Evolutionary conservation across 2,113 vertebrate species (phyloP).

Genomic region (Sisor rabdophorus): DNA sequence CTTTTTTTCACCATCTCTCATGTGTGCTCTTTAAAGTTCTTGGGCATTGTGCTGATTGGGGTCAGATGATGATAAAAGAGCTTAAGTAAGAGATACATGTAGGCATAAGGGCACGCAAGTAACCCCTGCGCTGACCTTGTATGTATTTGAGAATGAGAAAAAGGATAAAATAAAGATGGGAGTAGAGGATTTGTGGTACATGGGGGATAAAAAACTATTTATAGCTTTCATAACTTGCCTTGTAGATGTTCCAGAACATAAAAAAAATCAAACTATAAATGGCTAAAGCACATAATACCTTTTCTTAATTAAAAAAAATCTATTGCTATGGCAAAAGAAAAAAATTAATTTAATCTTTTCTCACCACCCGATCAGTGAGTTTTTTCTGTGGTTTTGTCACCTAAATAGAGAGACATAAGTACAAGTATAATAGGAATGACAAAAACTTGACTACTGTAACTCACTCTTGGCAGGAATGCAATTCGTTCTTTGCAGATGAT

Average conservation of each 20-base stretch:
- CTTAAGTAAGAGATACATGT: constrained; percentile 34
- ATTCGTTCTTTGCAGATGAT: too few relatives aligned
- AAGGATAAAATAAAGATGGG: constrained; percentile 6
- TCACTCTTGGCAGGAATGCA: too few relatives aligned
- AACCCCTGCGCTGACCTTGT: neutral
- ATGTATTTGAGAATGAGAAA: neutral
- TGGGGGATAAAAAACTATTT: neutral
- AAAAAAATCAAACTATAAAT: too few relatives aligned
- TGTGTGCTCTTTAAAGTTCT: neutral
- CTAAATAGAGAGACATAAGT: too few relatives aligned
- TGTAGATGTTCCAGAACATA: neutral
- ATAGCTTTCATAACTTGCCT: neutral
- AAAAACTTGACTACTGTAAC: too few relatives aligned
- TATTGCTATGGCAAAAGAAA: neutral
- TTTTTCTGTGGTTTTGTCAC: too few relatives aligned
- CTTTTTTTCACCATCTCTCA: neutral
- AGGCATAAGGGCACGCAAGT: neutral
- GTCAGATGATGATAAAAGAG: constrained; percentile 45
- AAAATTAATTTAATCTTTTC: neutral
- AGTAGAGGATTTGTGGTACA: neutral
- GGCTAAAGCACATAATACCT: too few relatives aligned
- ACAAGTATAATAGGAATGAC: too few relatives aligned
- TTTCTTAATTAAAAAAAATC: neutral
- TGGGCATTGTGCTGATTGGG: constrained; percentile 34
- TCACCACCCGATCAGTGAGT: too few relatives aligned